These are phyloP conservation scores for Ondatra zibethicus DNA, from an alignment of 2,113 vertebrate genomes.

Conservation along the genomic window DNA sequence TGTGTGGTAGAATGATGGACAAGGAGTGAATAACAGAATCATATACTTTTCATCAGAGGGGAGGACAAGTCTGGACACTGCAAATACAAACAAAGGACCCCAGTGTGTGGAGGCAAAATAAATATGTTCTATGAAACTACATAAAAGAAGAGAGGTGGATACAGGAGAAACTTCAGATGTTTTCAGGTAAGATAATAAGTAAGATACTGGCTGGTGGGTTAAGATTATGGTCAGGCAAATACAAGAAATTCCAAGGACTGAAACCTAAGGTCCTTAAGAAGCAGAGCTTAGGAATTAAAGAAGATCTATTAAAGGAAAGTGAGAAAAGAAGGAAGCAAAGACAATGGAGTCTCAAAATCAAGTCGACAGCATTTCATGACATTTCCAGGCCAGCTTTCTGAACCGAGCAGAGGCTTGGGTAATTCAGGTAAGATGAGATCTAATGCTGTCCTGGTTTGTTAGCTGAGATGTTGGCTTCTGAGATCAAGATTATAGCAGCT, in stretches of 20 bases:
- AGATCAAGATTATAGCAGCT: slow-evolving; percentile 14
- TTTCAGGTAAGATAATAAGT: neutral
- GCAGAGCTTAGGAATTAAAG: neutral
- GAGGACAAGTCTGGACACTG: neutral
- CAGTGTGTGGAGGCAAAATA: neutral
- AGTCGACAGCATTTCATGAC: neutral
- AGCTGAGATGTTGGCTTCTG: neutral
- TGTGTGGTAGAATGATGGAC: neutral
- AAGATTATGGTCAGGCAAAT: neutral
- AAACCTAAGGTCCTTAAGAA: neutral
- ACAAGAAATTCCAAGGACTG: neutral
- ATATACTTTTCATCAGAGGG: neutral
- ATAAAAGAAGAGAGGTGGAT: neutral
- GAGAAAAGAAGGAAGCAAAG: neutral
- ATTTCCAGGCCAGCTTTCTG: neutral
- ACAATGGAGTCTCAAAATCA: neutral
- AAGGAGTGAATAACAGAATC: neutral
- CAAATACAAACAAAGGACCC: neutral
- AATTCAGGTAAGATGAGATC: neutral
- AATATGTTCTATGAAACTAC: neutral
- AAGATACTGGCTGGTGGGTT: neutral
- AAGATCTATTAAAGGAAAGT: slow-evolving; percentile 5
- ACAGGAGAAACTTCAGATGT: neutral
- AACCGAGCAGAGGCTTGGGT: neutral
- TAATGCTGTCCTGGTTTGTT: slow-evolving; percentile 22